These are phyloP conservation scores for Arctia plantaginis DNA, from an alignment of 2,888 invertebrate genomes.

Conservation along the genomic window DNA sequence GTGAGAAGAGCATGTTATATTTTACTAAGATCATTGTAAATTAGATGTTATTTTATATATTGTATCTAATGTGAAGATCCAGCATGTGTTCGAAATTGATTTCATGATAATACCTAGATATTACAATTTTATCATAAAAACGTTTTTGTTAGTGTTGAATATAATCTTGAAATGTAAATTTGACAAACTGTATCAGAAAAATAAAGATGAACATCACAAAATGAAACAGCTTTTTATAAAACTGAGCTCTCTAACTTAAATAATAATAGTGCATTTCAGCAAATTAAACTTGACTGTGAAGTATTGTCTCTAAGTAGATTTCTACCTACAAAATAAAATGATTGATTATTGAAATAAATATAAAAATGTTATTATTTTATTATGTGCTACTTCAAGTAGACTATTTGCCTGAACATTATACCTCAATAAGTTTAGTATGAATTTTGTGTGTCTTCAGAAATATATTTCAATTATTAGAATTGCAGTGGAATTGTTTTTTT, in stretches of 20 bases:
- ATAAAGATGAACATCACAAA: slow-evolving; percentile 66
- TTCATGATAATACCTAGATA: slow-evolving; percentile 72
- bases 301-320: slow-evolving; percentile 48
- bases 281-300: slow-evolving; percentile 65
- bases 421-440: slow-evolving; percentile 84
- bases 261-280: slow-evolving; percentile 68
- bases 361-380: slow-evolving; percentile 72
- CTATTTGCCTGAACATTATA: slow-evolving; percentile 82
- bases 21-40: slow-evolving; percentile 75
- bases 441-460: slow-evolving; percentile 81
- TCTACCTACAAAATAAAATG: slow-evolving; percentile 58
- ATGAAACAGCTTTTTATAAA: slow-evolving; percentile 59
- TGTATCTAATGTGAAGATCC: slow-evolving; percentile 71
- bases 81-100: slow-evolving; percentile 80
- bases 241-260: slow-evolving; percentile 73
- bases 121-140: slow-evolving; percentile 67
- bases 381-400: slow-evolving; percentile 75
- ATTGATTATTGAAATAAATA: slow-evolving; percentile 63
- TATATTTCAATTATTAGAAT: slow-evolving; percentile 79
- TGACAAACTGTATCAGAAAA: slow-evolving; percentile 43
- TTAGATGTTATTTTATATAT: slow-evolving; percentile 72
- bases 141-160: slow-evolving; percentile 66
- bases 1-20: slow-evolving; percentile 72
- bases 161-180: slow-evolving; percentile 45
- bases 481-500: slow-evolving; percentile 64